phyloP scores from a whole-genome alignment of 1,140 invertebrate genomes.

The Brachionus koreanus region DNA sequence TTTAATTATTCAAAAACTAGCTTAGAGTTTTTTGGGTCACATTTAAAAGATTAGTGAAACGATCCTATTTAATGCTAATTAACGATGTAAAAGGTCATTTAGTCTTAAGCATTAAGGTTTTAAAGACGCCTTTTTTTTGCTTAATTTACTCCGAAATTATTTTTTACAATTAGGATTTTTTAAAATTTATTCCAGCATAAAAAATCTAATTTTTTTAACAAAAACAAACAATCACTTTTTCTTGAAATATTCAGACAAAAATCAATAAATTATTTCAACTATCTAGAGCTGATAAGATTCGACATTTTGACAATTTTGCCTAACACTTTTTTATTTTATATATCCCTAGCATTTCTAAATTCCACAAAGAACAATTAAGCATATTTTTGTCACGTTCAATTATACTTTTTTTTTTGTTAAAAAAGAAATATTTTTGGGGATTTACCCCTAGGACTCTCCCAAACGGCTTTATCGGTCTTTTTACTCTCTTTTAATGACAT shows the following conservation, averaged over 20 bases:
- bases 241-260: background rate
- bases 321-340: background rate
- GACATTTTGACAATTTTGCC: background rate
- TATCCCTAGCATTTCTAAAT: background rate
- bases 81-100: background rate
- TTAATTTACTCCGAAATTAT: background rate
- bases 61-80: background rate
- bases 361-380: background rate
- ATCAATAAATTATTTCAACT: background rate
- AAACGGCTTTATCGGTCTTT: background rate
- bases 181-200: background rate
- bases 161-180: background rate
- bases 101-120: background rate
- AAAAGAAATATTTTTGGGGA: background rate
- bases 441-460: background rate
- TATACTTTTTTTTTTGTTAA: background rate
- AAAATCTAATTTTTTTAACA: background rate
- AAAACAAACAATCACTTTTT: background rate
- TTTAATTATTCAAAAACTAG: background rate
- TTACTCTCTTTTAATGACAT: no score
- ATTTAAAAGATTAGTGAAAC: background rate
- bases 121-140: background rate
- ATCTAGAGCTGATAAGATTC: background rate
- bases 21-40: background rate
- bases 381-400: background rate